Evolutionary conservation across 2,113 vertebrate species (phyloP), one percentile per base, ranked within the genome.

Genomic region (Strix uralensis): DNA sequence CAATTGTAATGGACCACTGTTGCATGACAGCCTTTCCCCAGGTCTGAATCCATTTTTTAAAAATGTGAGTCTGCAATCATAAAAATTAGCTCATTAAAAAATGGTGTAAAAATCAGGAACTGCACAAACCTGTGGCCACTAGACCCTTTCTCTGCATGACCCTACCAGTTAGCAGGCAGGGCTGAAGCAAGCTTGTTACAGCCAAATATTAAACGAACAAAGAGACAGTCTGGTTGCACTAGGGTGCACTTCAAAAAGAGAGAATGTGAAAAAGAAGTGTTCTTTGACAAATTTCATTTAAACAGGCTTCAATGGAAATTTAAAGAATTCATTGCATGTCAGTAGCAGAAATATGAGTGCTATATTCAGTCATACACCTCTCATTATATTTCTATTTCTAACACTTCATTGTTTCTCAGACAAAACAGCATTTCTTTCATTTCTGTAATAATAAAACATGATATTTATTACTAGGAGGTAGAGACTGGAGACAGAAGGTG

Each of bases 371-470:
- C 2, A 5, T 54, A 87, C 15, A 80, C 66, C 30, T 85, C 59
- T 92, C 81, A 89, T 86, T 96, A 67, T 14, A 47, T 94, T 96
- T 94, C 70, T 86, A 65, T 91, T 95, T 84, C 85, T 93, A 86
- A 88, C 51, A 81, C 21, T 71, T 94, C n/a, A 47, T 77, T 83
- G 62, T 83, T 97, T 97, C 90, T 92, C 66, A 92, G 67, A 92
- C 67, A 86, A 96, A 92, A 67, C 77, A 81, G 30, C 81, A 92
- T 94, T 88, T 93, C 67, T 94, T 94, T 91, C 55, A 71, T 71
- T 94, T 94, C 62, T 86, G 47, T 86, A 87, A 86, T 66, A 90
- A 72, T 71, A 94, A 97, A 95, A 51, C 63, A 80, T n/a, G 5
- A 46, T 88, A 90, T 94, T 95, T 95, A 66, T 92, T 92, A 89